phyloP scores from a whole-genome alignment of 2,797 vertebrate genomes.

The Sus cebifrons region DNA sequence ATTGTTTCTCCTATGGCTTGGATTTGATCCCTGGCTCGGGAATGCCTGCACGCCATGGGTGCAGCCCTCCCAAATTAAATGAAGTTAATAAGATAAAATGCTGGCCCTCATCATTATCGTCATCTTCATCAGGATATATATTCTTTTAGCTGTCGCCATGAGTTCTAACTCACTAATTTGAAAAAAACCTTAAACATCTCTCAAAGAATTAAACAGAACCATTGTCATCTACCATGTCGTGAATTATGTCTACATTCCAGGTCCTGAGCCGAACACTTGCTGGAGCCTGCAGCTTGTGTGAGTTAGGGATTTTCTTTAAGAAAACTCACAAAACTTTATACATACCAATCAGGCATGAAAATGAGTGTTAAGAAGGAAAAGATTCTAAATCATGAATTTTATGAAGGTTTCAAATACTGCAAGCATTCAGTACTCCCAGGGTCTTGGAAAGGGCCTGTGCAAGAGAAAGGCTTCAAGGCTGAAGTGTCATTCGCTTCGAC shows the following conservation, averaged over 20 bases:
- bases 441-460: background rate
- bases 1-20: too few relatives aligned
- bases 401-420: background rate
- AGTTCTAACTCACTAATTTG: conserved; percentile 16
- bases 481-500: background rate
- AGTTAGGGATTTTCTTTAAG: background rate
- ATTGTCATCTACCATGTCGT: background rate
- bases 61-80: too few relatives aligned
- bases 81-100: too few relatives aligned
- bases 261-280: background rate
- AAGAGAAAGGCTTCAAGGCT: background rate
- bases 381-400: background rate
- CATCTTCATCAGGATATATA: background rate
- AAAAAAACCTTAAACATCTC: background rate
- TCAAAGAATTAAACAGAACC: background rate
- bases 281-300: background rate
- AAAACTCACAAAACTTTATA: background rate
- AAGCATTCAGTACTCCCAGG: background rate
- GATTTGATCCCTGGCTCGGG: too few relatives aligned
- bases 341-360: background rate
- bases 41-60: too few relatives aligned
- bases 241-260: background rate
- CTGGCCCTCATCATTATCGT: too few relatives aligned
- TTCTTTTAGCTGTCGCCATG: background rate
- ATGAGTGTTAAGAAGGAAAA: conserved; percentile 12